A percentile compares a stretch with the other conserved stretches of the same genome.
Evolutionary conservation across 2,888 invertebrate genomes (phyloP).

Genomic region (Xestia ashworthii): DNA sequence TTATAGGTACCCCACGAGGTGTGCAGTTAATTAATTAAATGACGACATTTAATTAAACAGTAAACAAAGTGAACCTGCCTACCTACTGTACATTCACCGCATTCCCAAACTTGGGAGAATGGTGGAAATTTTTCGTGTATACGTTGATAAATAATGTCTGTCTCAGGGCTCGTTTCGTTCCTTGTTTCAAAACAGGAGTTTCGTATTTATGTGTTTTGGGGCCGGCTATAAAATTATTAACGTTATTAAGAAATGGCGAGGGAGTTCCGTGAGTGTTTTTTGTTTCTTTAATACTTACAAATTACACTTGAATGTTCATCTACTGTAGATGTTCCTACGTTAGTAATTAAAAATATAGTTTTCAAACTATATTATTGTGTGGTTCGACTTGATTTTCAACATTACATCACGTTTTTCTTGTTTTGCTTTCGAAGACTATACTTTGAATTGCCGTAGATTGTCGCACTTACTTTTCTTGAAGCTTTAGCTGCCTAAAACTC

Average conservation of each 20-base stretch:
- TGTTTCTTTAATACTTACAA: constrained; percentile 5
- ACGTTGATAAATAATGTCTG: constrained; percentile 56
- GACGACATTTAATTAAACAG: constrained; percentile 58
- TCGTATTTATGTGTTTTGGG: constrained; percentile 51
- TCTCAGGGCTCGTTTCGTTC: constrained; percentile 40
- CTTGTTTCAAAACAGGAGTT: constrained; percentile 39
- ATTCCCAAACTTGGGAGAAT: constrained; percentile 46
- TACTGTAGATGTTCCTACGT: background rate
- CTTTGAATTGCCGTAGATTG: background rate
- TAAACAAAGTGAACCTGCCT: constrained; percentile 41
- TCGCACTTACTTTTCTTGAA: background rate
- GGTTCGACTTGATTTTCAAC: background rate
- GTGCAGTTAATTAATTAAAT: constrained; percentile 54
- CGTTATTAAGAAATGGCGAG: constrained; percentile 45
- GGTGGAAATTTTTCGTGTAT: constrained; percentile 32
- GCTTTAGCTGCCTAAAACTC: background rate
- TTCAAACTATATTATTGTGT: background rate
- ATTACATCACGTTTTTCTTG: background rate
- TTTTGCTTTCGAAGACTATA: background rate
- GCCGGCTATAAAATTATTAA: constrained; percentile 45
- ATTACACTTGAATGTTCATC: background rate
- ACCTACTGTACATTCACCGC: constrained; percentile 30
- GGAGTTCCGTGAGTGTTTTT: constrained; percentile 17
- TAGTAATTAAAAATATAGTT: background rate
- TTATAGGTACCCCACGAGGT: constrained; percentile 15